Base-by-base conservation (phyloP, 2,797 vertebrate genomes). In the Microctenopoma stevenorrisi region DNA sequence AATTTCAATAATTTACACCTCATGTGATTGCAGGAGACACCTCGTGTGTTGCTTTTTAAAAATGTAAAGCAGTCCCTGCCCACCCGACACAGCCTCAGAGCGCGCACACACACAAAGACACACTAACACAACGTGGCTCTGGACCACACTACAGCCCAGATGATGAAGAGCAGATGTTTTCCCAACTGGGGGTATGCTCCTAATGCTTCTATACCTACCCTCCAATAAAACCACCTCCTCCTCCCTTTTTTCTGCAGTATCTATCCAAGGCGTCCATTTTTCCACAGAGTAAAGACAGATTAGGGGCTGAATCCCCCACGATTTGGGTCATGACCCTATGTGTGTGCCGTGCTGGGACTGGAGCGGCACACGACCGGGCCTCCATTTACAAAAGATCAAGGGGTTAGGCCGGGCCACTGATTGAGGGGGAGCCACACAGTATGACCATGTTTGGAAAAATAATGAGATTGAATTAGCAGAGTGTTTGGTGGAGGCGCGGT, bases 1-100 rank as follows among this genome's bases (percentile, higher is more conserved):
- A 38, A 88, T 78, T 80, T 94, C 77, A 93, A 92, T 93, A 91
- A 92, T 94, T 92, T 72, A 92, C 78, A 69, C 52, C 54, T 55
- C 57, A 33, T 64, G 63, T 76, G 85, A 91, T 87, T 74, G 75
- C 35, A 63, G 65, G 76, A 85, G 71, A 82, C n/a, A 56, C 85
- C 80, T 76, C 28, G 2, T 79, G 68, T 88, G 77, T 84, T 77
- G 56, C 86, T 88, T 87, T 90, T 94, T 92, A 93, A 93, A 94
- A 92, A 92, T 92, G 89, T 85, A 92, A 89, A 90, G 81, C 78
- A 82, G 88, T 72, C 64, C 75, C 78, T 80, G 70, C 74, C 74
- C 76, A 76, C 58, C 50, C 43, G 77, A 82, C 78, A 72, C 82
- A 74, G 69, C 55, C 48, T 64, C 60, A n/a, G 44, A 33, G 9